Base-by-base conservation (phyloP, 2,888 invertebrate genomes). In the Cheilosia vulpina region DNA sequence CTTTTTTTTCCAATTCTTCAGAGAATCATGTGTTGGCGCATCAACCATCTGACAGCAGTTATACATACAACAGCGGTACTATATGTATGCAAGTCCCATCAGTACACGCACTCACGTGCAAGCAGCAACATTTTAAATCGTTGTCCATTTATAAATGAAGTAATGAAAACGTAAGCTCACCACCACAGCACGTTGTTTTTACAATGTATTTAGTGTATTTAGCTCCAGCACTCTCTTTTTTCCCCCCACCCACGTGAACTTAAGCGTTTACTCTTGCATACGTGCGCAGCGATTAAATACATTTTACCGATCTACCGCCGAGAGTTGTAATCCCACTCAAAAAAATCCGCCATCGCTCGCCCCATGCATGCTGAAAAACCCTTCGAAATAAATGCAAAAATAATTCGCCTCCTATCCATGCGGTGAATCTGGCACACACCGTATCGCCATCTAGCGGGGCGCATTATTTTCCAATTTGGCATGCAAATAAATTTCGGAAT, bases 401-500 rank as follows among this genome's bases (percentile, higher is more conserved):
- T 77, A 76, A 77, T 82, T 66, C 60, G 57, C 50, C 65, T 43
- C 45, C 45, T 4, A 27, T 27, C 65, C 19, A 21, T 6, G 21
- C 27, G 1, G 52, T 7, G 43, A 38, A 43, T 27, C n/a, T 17
- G 21, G 50, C 45, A 38, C 17, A 53, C 53, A 69, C 19, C 47
- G 78, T 71, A 71, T 71, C 76, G 77, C 76, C 82, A 82, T 82
- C 77, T 77, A 82, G 68, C 63, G 65, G 72, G 55, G 72, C 75
- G 75, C 81, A 81, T 87, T 81, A 77, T 87, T 72, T 87, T 87
- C 72, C 76, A 87, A 87, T 87, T 81, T 87, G 81, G 72, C 81
- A 81, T 87, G 85, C 85, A 87, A 81, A 87, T 87, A 85, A 85
- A 80, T 85, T 75, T 80, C 53, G 65, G 62, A 79, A 68, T 69